Evolutionary conservation across 2,888 invertebrate species (phyloP).

Genomic region (Thecocarcelia acutangulata): DNA sequence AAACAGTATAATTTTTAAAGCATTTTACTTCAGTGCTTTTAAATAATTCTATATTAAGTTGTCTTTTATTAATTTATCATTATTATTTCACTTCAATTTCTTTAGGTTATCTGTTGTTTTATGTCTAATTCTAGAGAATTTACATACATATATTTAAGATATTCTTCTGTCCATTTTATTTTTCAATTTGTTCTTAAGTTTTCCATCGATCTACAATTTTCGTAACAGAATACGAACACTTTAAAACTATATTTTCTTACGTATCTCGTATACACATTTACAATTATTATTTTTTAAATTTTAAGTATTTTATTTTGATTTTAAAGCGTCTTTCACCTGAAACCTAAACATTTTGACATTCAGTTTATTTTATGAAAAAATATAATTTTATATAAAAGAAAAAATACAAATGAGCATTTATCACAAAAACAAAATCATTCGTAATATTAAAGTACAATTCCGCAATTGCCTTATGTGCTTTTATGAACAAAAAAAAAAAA

Average conservation of each 20-base stretch:
- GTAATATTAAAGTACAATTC: constrained; percentile 65
- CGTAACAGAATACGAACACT: constrained; percentile 27
- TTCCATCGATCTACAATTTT: constrained; percentile 6
- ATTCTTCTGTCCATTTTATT: constrained; percentile 14
- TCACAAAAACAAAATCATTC: constrained; percentile 54
- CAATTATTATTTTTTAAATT: constrained; percentile 28
- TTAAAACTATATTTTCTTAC: constrained; percentile 9
- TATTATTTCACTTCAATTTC: constrained; percentile 13
- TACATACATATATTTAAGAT: constrained; percentile 31
- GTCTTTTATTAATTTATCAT: constrained; percentile 5
- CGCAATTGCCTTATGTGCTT: constrained; percentile 68
- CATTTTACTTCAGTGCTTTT: constrained; percentile 27
- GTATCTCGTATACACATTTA: constrained; percentile 23
- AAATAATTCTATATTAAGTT: constrained; percentile 35
- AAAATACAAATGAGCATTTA: constrained; percentile 58
- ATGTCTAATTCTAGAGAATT: constrained; percentile 40
- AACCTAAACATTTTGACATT: constrained; percentile 12
- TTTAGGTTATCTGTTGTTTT: constrained; percentile 30
- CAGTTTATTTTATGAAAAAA: constrained; percentile 23
- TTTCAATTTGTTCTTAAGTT: constrained; percentile 10
- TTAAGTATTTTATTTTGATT: constrained; percentile 31
- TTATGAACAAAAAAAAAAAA: constrained; percentile 48
- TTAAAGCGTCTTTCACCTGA: constrained; percentile 29
- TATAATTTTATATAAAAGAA: constrained; percentile 26
- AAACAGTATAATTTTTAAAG: constrained; percentile 20